Base-by-base conservation (phyloP, 30 jellyfish, hydroid and myxozoan species). In the Aurelia aurita region DNA sequence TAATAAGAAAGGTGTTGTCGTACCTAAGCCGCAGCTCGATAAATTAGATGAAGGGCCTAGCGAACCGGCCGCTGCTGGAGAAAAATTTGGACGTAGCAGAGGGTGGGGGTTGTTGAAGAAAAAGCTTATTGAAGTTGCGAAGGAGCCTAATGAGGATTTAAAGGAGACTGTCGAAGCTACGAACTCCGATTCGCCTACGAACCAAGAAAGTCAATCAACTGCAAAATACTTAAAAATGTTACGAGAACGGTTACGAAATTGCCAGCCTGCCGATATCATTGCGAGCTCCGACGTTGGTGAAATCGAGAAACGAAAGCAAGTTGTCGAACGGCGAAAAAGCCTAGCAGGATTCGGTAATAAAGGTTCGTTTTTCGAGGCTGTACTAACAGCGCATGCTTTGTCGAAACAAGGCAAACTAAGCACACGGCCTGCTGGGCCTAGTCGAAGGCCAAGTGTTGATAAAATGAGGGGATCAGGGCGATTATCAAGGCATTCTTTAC, bases 201-300 rank as follows among this genome's bases (percentile, higher is more conserved):
- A 11, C n/a, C 51, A 26, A 8, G 72, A 46, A 22, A 49, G 28
- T 28, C 65, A 58, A 22, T 72, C 86, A 1, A 69, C 93, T 25
- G 86, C 83, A 61, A 58, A 34, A 13, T 83, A 83, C 47, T 29
- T 72, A 67, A 83, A 60, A 53, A 83, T 83, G 93, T 63, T 83
- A 63, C 84, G 93, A 39, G 87, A 83, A 58, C 80, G 93, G 15
- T 58, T 83, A 57, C 93, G 93, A 43, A 74, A 58, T 10, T 83
- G 93, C 74, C 72, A 83, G 63, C 93, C 93, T 16, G 93, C 93
- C 39, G 93, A 83, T 58, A 83, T 83, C 19, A 74, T 83, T 28
- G 93, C 93, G 29, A 83, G 93, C 62, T 83, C 93, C 5, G 74
- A 71, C 25, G 93, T 83, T 0, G 84, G 76, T 8, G 93, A 83